Conservation (phyloP, 2,888 invertebrate genomes). For the Heliconius cydno region DNA sequence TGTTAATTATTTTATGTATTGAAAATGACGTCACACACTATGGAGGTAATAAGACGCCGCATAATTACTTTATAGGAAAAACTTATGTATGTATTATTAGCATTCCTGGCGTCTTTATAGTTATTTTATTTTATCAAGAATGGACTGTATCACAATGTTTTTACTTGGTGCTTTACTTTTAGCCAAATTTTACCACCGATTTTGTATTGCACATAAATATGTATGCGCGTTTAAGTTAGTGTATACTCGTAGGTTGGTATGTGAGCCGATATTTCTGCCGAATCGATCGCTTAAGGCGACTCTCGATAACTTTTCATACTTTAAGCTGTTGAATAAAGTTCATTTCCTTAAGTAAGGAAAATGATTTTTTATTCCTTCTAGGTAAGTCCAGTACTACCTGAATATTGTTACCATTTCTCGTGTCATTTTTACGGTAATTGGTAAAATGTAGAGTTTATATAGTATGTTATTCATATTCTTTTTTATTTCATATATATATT, state of each 20-base stretch:
- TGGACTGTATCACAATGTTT: conserved; percentile 30
- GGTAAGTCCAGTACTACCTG: conserved; percentile 31
- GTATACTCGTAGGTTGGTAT: conserved; percentile 27
- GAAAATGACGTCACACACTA: conserved; percentile 37
- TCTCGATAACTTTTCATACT: conserved; percentile 30
- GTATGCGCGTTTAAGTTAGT: conserved; percentile 32
- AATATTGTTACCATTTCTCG: conserved; percentile 39
- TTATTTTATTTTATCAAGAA: conserved; percentile 10
- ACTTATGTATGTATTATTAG: conserved; percentile 15
- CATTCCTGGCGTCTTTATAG: conserved; percentile 22
- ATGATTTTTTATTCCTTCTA: conserved; percentile 33
- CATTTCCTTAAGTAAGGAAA: conserved; percentile 40
- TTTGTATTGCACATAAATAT: conserved; percentile 27
- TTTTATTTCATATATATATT: conserved; percentile 16
- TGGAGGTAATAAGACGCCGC: conserved; percentile 37
- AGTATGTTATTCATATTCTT: background rate
- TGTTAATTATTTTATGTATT: conserved; percentile 26
- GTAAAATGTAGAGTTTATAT: conserved; percentile 23
- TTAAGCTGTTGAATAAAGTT: conserved; percentile 34
- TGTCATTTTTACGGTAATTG: conserved; percentile 34
- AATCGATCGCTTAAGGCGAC: conserved; percentile 32
- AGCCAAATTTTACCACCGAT: conserved; percentile 45
- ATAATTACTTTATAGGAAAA: conserved; percentile 34
- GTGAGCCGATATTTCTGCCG: conserved; percentile 37
- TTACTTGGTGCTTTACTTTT: conserved; percentile 35